Evolutionary conservation across 2,888 invertebrate genomes (phyloP).

Genomic region (Dolichomitus sp.): DNA sequence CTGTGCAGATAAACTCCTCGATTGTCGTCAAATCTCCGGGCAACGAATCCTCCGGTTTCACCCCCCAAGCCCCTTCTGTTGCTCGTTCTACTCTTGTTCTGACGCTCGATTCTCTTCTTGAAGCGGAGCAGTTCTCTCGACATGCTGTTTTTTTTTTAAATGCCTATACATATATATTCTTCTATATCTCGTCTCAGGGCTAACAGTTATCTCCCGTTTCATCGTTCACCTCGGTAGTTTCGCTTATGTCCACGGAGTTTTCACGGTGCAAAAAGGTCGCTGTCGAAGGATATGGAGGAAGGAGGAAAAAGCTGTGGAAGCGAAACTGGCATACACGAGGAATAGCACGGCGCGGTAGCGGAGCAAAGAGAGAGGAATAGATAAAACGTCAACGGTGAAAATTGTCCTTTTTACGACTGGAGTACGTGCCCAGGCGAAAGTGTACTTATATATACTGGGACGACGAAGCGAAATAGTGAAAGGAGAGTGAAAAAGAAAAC

Average conservation of each 20-base stretch:
- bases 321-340: conserved; percentile 17
- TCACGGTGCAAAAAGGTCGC: conserved; percentile 53
- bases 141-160: conserved; percentile 18
- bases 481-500: conserved; percentile 39
- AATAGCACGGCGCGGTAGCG: not conserved
- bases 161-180: conserved; percentile 2
- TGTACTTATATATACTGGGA: conserved; percentile 34
- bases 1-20: conserved; percentile 67
- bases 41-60: conserved; percentile 36
- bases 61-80: conserved; percentile 2
- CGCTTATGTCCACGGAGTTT: conserved; percentile 53
- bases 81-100: conserved; percentile 29
- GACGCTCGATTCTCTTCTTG: conserved; percentile 24
- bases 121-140: conserved; percentile 46
- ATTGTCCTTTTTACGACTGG: conserved; percentile 63
- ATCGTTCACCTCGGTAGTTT: conserved; percentile 53
- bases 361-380: conserved; percentile 10
- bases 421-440: conserved; percentile 48
- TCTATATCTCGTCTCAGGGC: conserved; percentile 41
- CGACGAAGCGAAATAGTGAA: conserved; percentile 45
- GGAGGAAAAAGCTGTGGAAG: not conserved
- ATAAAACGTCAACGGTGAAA: conserved; percentile 57
- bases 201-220: conserved; percentile 53
- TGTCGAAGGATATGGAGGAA: conserved; percentile 22
- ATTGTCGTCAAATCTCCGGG: conserved; percentile 68